Evolutionary conservation across 2,888 invertebrate genomes (phyloP).

Genomic region (Erpobdella octoculata): DNA sequence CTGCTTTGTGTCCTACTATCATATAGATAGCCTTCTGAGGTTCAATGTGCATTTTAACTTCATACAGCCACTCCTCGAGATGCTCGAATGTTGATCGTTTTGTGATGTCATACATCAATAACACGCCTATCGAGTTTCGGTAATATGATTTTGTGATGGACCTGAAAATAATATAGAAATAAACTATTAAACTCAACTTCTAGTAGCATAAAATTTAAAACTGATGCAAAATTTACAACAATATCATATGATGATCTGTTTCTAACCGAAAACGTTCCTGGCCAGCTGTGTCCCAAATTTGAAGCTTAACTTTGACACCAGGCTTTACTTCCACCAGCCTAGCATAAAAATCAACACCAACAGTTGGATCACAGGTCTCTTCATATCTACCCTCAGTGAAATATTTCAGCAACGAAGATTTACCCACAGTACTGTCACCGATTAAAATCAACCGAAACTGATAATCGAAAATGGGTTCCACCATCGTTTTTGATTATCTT

Average conservation of each 20-base stretch:
- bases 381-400: constrained; percentile 55
- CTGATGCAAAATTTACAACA: background rate
- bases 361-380: constrained; percentile 84
- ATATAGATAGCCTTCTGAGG: constrained; percentile 82
- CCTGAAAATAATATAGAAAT: constrained; percentile 49
- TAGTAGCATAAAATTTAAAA: no score
- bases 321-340: constrained; percentile 85
- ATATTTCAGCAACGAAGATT: constrained; percentile 77
- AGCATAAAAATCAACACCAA: constrained; percentile 97
- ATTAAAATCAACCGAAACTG: constrained; percentile 94
- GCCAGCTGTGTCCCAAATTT: constrained; percentile 97
- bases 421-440: constrained; percentile 96
- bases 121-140: constrained; percentile 90
- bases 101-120: constrained; percentile 80
- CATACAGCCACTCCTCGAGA: constrained; percentile 92
- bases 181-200: background rate
- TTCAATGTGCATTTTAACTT: constrained; percentile 78
- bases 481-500: constrained; percentile 45
- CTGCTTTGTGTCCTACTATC: constrained; percentile 55
- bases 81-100: constrained; percentile 76
- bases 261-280: constrained; percentile 84
- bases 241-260: no score
- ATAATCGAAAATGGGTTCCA: constrained; percentile 79
- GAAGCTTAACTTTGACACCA: constrained; percentile 88
- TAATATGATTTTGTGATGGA: constrained; percentile 97